Evolutionary conservation across 2,888 invertebrate species (phyloP).

Genomic region (Mythimna lalbum): DNA sequence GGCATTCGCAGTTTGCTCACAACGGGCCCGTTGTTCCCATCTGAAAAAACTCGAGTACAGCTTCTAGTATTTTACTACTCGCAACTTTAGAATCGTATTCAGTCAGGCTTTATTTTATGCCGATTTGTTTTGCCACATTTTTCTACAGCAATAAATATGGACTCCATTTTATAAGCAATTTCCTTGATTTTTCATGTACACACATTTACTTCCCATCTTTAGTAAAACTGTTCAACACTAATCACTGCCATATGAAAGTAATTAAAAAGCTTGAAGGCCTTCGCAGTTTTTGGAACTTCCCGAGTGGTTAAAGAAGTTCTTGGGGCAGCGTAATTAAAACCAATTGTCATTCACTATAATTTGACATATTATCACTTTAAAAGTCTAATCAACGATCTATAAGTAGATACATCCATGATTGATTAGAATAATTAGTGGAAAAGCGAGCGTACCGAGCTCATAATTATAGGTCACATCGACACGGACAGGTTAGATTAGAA

Average conservation of each 20-base stretch:
- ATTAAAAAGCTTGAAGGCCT: slow-evolving; percentile 34
- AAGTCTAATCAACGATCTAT: no score
- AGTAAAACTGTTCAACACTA: slow-evolving; percentile 8
- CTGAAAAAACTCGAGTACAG: not conserved
- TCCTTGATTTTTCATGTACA: not conserved
- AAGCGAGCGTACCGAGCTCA: no score
- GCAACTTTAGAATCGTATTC: slow-evolving; percentile 1
- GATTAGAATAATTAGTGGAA: no score
- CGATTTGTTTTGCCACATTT: not conserved
- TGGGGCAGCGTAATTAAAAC: not conserved
- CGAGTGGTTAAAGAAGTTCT: slow-evolving; percentile 12
- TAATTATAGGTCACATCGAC: no score
- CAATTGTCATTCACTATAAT: no score
- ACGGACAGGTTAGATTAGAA: no score
- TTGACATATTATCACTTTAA: no score
- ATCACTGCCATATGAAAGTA: slow-evolving; percentile 33
- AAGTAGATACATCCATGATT: no score
- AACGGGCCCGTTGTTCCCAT: not conserved
- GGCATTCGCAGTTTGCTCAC: slow-evolving; percentile 2
- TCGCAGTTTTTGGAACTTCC: slow-evolving; percentile 29
- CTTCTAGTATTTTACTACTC: slow-evolving; percentile 7
- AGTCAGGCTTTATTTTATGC: not conserved
- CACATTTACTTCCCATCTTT: slow-evolving; percentile 3
- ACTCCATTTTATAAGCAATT: not conserved
- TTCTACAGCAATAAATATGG: slow-evolving; percentile 7